These are phyloP conservation scores for Spongilla lacustris DNA, from an alignment of 37 sponge, comb jelly and placozoan genomes.

Conservation along the genomic window DNA sequence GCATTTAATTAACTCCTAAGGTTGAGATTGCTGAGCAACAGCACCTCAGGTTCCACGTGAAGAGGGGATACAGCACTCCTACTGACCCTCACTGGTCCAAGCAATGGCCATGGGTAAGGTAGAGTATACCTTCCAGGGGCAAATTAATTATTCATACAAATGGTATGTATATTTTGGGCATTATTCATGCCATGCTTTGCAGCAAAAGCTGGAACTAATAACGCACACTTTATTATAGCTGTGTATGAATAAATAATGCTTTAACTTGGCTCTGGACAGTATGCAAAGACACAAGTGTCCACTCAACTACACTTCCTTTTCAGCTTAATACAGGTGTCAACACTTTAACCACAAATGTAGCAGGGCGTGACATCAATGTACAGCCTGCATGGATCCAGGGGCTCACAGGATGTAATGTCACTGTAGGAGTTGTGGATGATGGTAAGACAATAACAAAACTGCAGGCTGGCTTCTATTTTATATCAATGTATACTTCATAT, in stretches of 20 bases:
- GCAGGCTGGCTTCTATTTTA: not conserved
- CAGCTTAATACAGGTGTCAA: too few relatives aligned
- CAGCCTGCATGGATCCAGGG: conserved; percentile 84
- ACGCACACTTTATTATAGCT: too few relatives aligned
- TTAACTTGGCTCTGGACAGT: too few relatives aligned
- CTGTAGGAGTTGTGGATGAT: conserved; percentile 76
- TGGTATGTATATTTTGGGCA: too few relatives aligned
- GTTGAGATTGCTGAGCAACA: conserved; percentile 79
- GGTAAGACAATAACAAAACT: conserved; percentile 4
- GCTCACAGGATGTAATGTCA: conserved; percentile 67
- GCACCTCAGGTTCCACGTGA: conserved; percentile 33
- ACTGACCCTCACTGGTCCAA: conserved; percentile 49
- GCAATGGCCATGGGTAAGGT: conserved; percentile 81
- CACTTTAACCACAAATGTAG: not conserved
- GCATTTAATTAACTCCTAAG: conserved; percentile 17
- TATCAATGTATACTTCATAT: not conserved
- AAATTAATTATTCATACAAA: not conserved
- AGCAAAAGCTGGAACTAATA: too few relatives aligned
- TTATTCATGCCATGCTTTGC: too few relatives aligned
- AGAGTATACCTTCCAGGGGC: not conserved
- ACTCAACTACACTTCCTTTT: too few relatives aligned
- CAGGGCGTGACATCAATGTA: conserved; percentile 60
- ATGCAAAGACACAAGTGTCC: too few relatives aligned
- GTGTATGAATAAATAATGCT: too few relatives aligned
- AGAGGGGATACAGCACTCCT: conserved; percentile 47